phyloP scores from a whole-genome alignment of 2,888 invertebrate species.

The Ophion ventricosus region DNA sequence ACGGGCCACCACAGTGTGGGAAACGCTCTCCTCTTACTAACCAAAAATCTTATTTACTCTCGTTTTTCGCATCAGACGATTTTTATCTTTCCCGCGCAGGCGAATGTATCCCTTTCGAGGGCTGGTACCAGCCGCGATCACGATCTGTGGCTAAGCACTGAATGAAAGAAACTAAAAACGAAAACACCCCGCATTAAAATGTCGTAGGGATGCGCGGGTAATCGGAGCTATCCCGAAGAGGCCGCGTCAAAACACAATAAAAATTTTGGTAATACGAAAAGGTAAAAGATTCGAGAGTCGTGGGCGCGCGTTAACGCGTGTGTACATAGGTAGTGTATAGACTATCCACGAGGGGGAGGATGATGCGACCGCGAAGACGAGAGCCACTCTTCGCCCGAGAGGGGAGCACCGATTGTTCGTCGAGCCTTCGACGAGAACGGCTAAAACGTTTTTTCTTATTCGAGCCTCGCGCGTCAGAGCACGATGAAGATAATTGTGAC shows the following conservation, averaged over 20 bases:
- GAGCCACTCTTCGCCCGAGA: slow-evolving; percentile 5
- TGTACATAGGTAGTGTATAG: not conserved
- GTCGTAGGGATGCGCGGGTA: slow-evolving; percentile 65
- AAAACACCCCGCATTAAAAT: slow-evolving; percentile 47
- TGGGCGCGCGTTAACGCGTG: not conserved
- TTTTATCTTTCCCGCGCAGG: slow-evolving; percentile 34
- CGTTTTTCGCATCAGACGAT: slow-evolving; percentile 59
- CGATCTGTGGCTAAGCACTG: slow-evolving; percentile 17
- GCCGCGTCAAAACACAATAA: slow-evolving; percentile 82
- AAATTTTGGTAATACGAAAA: slow-evolving; percentile 70
- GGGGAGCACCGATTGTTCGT: slow-evolving; percentile 34
- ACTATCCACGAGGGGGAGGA: slow-evolving; percentile 34
- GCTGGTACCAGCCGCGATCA: not conserved
- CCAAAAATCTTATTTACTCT: slow-evolving; percentile 13
- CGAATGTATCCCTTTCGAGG: slow-evolving; percentile 55
- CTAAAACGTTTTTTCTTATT: slow-evolving; percentile 77
- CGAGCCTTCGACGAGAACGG: slow-evolving; percentile 63
- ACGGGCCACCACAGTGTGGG: slow-evolving; percentile 16
- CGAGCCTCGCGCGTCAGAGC: slow-evolving; percentile 69
- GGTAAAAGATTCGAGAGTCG: slow-evolving; percentile 38
- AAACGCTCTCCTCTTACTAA: not conserved
- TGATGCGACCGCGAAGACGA: slow-evolving; percentile 52
- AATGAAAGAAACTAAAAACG: slow-evolving; percentile 53
- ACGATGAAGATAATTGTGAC: slow-evolving; percentile 82
- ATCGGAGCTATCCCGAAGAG: slow-evolving; percentile 64